Conservation (phyloP, 2,888 invertebrate species). For the Ceramica pisi region DNA sequence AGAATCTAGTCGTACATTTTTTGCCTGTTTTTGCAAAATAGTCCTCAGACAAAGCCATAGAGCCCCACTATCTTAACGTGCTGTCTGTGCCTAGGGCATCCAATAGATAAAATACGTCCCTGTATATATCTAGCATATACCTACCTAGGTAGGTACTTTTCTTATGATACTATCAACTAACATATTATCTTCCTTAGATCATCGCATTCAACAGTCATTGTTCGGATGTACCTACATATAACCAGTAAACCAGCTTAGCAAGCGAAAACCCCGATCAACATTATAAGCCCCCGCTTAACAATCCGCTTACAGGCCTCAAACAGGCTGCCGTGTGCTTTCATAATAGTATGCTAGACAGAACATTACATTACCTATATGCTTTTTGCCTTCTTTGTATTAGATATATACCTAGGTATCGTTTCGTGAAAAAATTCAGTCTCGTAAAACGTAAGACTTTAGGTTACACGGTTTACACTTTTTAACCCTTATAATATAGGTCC, state of each 20-base stretch:
- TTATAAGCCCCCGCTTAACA: constrained; percentile 37
- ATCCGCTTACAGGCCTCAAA: constrained; percentile 33
- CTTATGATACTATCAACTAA: too few species aligned
- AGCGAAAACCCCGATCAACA: constrained; percentile 31
- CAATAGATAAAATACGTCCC: too few species aligned
- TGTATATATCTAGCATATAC: too few species aligned
- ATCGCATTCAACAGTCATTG: constrained; percentile 16
- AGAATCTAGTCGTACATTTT: too few species aligned
- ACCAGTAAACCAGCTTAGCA: constrained; percentile 31
- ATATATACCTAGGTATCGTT: too few species aligned
- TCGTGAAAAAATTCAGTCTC: neutral
- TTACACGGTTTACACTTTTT: too few species aligned
- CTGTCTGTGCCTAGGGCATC: too few species aligned
- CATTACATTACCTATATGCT: neutral
- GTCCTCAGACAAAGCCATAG: too few species aligned
- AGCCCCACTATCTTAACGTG: too few species aligned
- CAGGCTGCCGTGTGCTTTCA: constrained; percentile 8
- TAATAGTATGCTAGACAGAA: neutral
- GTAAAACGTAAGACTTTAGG: neutral
- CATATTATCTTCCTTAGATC: neutral
- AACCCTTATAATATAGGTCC: too few species aligned
- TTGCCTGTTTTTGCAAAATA: too few species aligned
- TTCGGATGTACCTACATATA: neutral
- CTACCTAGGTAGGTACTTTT: too few species aligned
- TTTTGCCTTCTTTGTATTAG: neutral